These are phyloP conservation scores for Erethizon dorsatum DNA, from an alignment of 2,797 vertebrate genomes.

Conservation along the genomic window DNA sequence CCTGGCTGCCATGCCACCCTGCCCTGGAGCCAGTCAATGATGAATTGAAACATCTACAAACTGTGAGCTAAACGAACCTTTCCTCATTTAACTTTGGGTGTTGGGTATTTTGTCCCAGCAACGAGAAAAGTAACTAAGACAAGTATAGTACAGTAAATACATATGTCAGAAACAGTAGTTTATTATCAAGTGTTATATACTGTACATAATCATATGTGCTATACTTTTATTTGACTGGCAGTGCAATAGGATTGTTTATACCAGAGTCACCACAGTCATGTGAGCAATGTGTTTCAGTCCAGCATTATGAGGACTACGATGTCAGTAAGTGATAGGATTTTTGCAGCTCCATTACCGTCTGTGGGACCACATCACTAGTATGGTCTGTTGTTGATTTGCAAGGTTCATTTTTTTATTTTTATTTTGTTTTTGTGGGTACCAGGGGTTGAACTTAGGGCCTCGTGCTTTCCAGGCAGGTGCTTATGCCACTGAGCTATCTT, in stretches of 20 bases:
- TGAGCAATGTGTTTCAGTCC: not conserved
- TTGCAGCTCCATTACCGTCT: not conserved
- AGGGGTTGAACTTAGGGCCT: no score
- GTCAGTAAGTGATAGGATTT: not conserved
- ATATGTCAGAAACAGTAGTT: not conserved
- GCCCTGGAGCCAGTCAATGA: not conserved
- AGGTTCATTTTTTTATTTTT: no score
- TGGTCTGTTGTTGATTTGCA: not conserved
- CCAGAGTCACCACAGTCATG: not conserved
- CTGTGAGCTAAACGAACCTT: not conserved
- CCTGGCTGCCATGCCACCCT: not conserved
- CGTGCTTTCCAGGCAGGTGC: no score
- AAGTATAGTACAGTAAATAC: not conserved
- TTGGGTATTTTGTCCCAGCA: not conserved
- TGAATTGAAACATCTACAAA: not conserved
- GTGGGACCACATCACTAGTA: not conserved
- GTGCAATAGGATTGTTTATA: not conserved
- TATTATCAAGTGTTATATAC: not conserved
- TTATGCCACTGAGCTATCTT: no score
- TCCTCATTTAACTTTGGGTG: not conserved
- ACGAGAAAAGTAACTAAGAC: not conserved
- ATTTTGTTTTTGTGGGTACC: no score
- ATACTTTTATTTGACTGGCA: no score
- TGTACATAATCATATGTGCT: not conserved
- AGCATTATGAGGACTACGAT: not conserved